A percentile compares a stretch with the other conserved stretches of the same genome.
Evolutionary conservation across 2,888 invertebrate species (phyloP).

Genomic region (Cataglyphis livida): DNA sequence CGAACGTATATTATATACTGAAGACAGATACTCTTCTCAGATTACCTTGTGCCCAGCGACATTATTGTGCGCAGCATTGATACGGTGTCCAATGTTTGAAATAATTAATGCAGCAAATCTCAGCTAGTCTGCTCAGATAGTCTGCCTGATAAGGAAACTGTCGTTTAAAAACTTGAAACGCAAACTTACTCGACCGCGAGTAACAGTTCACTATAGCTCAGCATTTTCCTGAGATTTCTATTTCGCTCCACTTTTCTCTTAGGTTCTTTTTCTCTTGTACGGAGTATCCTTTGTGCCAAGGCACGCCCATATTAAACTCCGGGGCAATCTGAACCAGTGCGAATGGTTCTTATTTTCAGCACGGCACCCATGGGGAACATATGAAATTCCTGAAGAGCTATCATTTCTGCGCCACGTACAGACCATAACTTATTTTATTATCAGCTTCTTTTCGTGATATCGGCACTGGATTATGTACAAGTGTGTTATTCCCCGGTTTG

Average conservation of each 20-base stretch:
- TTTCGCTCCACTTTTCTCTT: conserved; percentile 48
- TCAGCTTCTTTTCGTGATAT: conserved; percentile 49
- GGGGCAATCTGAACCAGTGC: conserved; percentile 43
- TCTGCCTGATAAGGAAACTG: conserved; percentile 12
- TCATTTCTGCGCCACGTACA: conserved; percentile 54
- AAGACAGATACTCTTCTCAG: background rate
- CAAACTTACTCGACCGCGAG: conserved; percentile 7
- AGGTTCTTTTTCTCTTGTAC: conserved; percentile 47
- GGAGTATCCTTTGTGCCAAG: conserved; percentile 56
- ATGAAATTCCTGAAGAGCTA: conserved; percentile 53
- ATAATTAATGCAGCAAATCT: conserved; percentile 18
- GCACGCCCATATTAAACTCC: conserved; percentile 67
- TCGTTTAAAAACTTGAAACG: conserved; percentile 32
- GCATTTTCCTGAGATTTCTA: conserved; percentile 39
- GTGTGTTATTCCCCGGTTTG: conserved; percentile 27
- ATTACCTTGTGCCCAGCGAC: background rate
- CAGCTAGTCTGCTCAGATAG: background rate
- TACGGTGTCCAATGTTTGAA: conserved; percentile 17
- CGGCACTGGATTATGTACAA: conserved; percentile 47
- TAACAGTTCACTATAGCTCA: conserved; percentile 36
- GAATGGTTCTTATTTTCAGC: conserved; percentile 47
- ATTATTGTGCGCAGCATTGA: background rate
- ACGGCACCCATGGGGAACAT: conserved; percentile 46
- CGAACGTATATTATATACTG: conserved; percentile 17
- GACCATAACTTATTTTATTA: conserved; percentile 56